Conservation (phyloP, 2,888 invertebrate genomes). For the Escarpia spicata region DNA sequence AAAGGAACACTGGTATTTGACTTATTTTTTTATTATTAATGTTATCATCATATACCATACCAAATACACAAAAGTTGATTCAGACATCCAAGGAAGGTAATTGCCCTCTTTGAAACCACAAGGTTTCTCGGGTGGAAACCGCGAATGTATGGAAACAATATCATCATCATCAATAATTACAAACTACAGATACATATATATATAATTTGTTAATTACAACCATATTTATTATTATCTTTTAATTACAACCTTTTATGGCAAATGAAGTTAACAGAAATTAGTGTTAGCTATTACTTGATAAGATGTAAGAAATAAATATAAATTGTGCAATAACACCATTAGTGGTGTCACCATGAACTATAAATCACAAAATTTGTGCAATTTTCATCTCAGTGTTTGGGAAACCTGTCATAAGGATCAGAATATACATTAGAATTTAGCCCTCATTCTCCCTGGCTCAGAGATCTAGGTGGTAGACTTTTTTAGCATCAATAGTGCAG, state of each 20-base stretch:
- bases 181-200: not conserved
- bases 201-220: no score
- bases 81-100: constrained; percentile 57
- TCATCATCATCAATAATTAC: constrained; percentile 31
- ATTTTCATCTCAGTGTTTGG: no score
- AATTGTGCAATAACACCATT: no score
- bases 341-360: no score
- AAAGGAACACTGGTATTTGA: no score
- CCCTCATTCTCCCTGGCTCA: constrained; percentile 73
- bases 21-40: no score
- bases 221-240: no score
- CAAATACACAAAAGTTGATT: no score
- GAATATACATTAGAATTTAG: constrained; percentile 44
- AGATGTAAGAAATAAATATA: no score
- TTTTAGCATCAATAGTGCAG: not conserved
- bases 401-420: no score
- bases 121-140: constrained; percentile 39
- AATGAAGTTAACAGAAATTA: not conserved
- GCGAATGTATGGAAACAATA: constrained; percentile 38
- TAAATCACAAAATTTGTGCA: no score
- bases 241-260: not conserved
- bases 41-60: no score
- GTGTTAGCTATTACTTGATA: not conserved
- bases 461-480: constrained; percentile 59
- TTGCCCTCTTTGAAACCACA: constrained; percentile 57